These are phyloP conservation scores for Ptilonorhynchus violaceus DNA, from an alignment of 2,113 vertebrate species.

Conservation along the genomic window DNA sequence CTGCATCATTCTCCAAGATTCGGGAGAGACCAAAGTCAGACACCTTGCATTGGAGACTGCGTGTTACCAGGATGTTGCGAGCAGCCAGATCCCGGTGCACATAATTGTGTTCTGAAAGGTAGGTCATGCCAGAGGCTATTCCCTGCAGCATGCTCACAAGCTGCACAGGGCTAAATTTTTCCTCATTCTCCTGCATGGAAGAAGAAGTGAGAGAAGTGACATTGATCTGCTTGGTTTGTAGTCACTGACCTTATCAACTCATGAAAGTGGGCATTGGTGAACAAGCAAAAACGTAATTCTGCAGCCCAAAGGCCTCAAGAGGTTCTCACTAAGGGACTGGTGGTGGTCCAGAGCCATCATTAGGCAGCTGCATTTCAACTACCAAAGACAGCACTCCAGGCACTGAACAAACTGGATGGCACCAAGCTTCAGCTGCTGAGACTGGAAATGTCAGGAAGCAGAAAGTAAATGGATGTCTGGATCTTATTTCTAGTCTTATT, in stretches of 20 bases:
- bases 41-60: constrained; percentile 77
- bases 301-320: background rate
- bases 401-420: background rate
- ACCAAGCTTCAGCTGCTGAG: background rate
- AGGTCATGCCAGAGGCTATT: constrained; percentile 80
- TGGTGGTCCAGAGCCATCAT: background rate
- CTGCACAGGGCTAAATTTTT: constrained; percentile 74
- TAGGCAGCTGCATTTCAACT: background rate
- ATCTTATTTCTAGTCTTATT: background rate
- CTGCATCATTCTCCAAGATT: constrained; percentile 70
- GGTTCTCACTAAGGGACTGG: background rate
- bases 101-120: constrained; percentile 76
- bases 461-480: background rate
- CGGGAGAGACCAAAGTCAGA: constrained; percentile 79
- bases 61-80: constrained; percentile 78
- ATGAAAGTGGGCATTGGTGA: background rate
- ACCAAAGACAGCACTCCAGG: background rate
- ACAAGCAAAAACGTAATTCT: background rate
- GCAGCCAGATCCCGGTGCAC: constrained; percentile 79
- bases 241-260: background rate
- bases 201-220: background rate
- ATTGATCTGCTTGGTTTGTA: background rate
- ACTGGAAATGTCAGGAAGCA: background rate
- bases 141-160: constrained; percentile 79
- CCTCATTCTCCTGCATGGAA: constrained; percentile 69